These are phyloP conservation scores for Ophioninae sp. DNA, from an alignment of 2,888 invertebrate species.

Conservation along the genomic window DNA sequence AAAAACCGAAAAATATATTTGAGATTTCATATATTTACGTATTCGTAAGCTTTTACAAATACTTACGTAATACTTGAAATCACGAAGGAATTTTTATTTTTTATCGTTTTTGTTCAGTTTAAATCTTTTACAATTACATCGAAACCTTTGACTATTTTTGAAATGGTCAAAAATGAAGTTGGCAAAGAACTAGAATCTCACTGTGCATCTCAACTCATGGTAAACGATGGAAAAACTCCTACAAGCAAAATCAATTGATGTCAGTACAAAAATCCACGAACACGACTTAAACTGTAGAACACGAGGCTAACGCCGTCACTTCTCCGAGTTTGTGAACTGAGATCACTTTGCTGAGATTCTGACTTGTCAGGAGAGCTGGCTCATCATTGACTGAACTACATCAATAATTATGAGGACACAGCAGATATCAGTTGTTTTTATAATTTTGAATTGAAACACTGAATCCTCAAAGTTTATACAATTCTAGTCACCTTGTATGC, in stretches of 20 bases:
- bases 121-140: too few species aligned
- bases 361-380: constrained; percentile 44
- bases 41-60: too few species aligned
- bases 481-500: too few species aligned
- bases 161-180: too few species aligned
- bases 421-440: not conserved
- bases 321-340: constrained; percentile 64
- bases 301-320: constrained; percentile 34
- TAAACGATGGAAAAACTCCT: constrained; percentile 6
- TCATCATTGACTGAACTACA: constrained; percentile 45
- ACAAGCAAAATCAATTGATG: constrained; percentile 45
- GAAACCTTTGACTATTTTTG: too few species aligned
- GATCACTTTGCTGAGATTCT: constrained; percentile 50
- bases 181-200: too few species aligned
- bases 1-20: too few species aligned
- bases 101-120: too few species aligned
- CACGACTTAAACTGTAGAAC: constrained; percentile 60
- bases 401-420: constrained; percentile 23
- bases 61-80: too few species aligned
- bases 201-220: constrained; percentile 38
- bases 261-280: constrained; percentile 50
- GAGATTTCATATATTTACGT: too few species aligned
- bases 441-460: not conserved
- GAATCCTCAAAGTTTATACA: too few species aligned
- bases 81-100: too few species aligned